Evolutionary conservation across 2,888 invertebrate genomes (phyloP).

Genomic region (Pachycephus smyrnensis): DNA sequence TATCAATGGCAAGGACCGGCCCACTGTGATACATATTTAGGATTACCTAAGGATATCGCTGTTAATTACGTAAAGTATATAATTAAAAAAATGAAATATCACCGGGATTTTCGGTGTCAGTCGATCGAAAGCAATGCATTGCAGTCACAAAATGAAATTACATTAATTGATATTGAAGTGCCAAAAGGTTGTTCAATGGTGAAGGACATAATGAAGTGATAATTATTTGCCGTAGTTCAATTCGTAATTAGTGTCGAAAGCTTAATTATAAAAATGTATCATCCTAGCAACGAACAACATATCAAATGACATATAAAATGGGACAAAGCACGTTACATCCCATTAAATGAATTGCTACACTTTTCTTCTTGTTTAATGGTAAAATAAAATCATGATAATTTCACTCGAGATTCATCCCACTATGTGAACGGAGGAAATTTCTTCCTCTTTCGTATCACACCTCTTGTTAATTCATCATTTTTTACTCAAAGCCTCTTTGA

Average conservation of each 20-base stretch:
- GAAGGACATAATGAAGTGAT: background rate
- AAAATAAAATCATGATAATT: background rate
- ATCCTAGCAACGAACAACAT: background rate
- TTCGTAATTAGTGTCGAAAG: background rate
- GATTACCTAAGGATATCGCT: slow-evolving; percentile 34
- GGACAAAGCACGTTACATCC: background rate
- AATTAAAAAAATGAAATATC: slow-evolving; percentile 25
- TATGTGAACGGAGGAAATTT: background rate
- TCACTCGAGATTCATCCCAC: background rate
- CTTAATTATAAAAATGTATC: background rate
- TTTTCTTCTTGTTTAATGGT: background rate
- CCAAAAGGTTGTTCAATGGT: background rate
- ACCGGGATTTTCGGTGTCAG: slow-evolving; percentile 6
- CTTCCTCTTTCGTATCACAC: background rate
- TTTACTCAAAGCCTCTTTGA: background rate
- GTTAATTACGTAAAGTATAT: slow-evolving; percentile 35
- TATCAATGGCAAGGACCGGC: slow-evolving; percentile 50
- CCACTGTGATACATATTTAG: slow-evolving; percentile 35
- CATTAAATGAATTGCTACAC: background rate
- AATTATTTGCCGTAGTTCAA: background rate
- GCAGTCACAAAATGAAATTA: background rate
- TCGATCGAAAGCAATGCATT: background rate
- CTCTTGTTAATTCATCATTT: background rate
- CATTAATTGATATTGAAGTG: background rate
- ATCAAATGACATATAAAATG: background rate